Percentiles rank a stretch among this genome's conserved stretches.
Conservation (phyloP, 2,797 vertebrate species). For the Mormyrus proboscirostris region DNA sequence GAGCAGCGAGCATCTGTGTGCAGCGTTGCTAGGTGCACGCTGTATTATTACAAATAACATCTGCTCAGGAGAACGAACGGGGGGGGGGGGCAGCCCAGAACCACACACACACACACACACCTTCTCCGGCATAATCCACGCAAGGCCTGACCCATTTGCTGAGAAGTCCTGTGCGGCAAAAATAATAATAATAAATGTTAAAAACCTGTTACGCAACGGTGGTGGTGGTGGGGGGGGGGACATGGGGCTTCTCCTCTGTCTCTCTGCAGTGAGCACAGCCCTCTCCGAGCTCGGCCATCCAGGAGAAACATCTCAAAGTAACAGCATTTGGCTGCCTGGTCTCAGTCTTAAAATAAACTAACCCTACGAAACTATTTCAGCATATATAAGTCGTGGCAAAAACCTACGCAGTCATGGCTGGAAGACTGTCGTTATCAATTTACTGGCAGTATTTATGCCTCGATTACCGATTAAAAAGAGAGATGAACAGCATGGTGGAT, state of each 20-base stretch:
- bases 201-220: background rate
- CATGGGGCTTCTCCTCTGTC: background rate
- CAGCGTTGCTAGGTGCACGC: background rate
- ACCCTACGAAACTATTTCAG: background rate
- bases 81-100: background rate
- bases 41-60: slow-evolving; percentile 6
- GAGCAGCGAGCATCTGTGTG: background rate
- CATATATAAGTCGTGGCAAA: background rate
- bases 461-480: background rate
- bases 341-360: background rate
- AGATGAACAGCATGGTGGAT: background rate
- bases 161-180: background rate
- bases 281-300: background rate
- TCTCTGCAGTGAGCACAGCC: background rate
- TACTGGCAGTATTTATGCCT: background rate
- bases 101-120: background rate
- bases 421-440: background rate
- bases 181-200: background rate
- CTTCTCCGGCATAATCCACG: background rate
- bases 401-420: background rate
- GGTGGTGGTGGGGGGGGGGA: background rate
- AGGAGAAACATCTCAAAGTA: background rate
- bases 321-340: background rate
- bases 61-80: background rate
- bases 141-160: slow-evolving; percentile 4